Conservation (phyloP, 2,113 vertebrate genomes). For the Dasypus novemcinctus region DNA sequence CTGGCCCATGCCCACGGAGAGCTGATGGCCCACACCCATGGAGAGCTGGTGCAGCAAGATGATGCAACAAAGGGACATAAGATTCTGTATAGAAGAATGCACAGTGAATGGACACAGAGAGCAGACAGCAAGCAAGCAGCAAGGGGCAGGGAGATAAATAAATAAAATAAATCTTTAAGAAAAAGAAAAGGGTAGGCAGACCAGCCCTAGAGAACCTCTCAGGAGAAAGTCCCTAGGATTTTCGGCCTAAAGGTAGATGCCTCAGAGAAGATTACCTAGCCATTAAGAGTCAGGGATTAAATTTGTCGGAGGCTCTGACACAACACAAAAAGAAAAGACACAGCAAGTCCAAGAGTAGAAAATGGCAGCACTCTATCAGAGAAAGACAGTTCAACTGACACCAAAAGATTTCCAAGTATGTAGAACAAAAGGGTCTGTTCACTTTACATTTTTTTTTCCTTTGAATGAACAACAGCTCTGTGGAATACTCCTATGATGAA, state of each 20-base stretch:
- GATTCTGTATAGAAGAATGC: no score
- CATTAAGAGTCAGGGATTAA: neutral
- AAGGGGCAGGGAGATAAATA: no score
- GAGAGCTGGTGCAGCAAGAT: no score
- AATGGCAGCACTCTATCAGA: neutral
- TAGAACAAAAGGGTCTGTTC: slow-evolving; percentile 13
- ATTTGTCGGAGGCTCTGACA: neutral
- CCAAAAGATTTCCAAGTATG: neutral
- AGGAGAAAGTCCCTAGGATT: neutral
- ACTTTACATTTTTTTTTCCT: neutral
- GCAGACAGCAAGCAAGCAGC: no score
- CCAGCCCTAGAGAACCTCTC: neutral
- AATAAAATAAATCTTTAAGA: no score
- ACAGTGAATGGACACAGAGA: no score
- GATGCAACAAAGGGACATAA: no score
- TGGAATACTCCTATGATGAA: neutral
- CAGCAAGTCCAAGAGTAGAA: neutral
- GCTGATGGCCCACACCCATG: no score
- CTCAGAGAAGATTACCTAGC: neutral
- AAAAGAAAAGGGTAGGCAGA: neutral
- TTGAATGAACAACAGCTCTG: neutral
- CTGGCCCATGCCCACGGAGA: no score
- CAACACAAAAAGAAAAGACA: neutral
- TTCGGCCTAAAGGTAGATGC: neutral
- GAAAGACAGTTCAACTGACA: neutral